Base-by-base conservation (phyloP, 53 echinoderm and acorn worm genomes). In the Luidia sarsii region DNA sequence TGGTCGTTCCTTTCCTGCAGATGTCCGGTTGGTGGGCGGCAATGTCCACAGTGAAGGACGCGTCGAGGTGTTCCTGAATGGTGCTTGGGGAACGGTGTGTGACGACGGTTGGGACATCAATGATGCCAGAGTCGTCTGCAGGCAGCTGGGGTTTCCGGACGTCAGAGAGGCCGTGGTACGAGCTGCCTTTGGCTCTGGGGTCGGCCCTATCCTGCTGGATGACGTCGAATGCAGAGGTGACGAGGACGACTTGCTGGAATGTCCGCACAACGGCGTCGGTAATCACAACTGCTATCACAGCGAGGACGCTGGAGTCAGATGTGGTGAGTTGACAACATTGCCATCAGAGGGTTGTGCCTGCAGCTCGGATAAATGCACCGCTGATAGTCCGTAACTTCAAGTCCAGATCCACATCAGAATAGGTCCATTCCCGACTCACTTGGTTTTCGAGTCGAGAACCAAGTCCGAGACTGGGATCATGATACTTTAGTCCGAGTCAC, bases 71-170 rank as follows among this genome's bases (percentile, higher is more conserved):
- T 53, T 56, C 50, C 35, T 48, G 39, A 69, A 80, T 59, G 50
- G 59, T 25, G 39, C 39, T 24, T 87, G 81, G 87, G 81, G 81
- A 6, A 87, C 80, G 15, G 80, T 87, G 1, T 87, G 87, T 63
- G 87, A 87, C 31, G 87, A 87, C 57, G 29, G 25, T 16, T 87
- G 87, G 87, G 87, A 80, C 10, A 41, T 60, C 14, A 21, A 39
- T 39, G 87, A 68, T 28, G 87, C 80, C 8, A 23, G 49, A 33
- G 81, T 87, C 2, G 71, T 77, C 16, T 87, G 87, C 52, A 36
- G 70, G 25, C 70, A 66, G 49, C 70, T 87, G 15, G 81, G 81
- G 7, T 81, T 59, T 14, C 25, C 43, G 0, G 70, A 31, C 13
- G 87, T 70, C 11, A 0, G 31, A 3, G 33, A 49, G 14, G 85